Conservation (phyloP, 2,888 invertebrate genomes). For the Napeogenes sylphis region DNA sequence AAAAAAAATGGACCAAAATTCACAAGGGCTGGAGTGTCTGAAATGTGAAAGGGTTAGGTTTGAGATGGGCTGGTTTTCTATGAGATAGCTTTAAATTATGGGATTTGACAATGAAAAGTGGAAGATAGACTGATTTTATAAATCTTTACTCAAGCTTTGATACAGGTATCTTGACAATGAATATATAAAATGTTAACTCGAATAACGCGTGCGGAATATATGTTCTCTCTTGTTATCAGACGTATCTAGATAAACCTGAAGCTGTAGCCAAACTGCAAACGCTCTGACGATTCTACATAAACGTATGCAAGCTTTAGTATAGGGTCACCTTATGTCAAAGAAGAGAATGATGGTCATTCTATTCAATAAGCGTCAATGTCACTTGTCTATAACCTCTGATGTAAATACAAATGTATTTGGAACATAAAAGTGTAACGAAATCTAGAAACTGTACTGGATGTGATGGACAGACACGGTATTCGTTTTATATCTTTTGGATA, state of each 20-base stretch:
- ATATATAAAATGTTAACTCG: slow-evolving; percentile 41
- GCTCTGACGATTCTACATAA: no score
- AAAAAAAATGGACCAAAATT: slow-evolving; percentile 61
- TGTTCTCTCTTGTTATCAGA: slow-evolving; percentile 6
- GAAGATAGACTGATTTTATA: slow-evolving; percentile 72
- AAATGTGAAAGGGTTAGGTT: slow-evolving; percentile 39
- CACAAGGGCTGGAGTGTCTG: slow-evolving; percentile 48
- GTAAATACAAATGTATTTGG: no score
- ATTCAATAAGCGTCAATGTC: no score
- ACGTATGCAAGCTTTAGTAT: no score
- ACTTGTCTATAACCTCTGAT: no score
- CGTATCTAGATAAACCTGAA: no score
- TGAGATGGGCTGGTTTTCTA: slow-evolving; percentile 55
- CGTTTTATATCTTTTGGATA: slow-evolving; percentile 46
- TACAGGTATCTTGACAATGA: slow-evolving; percentile 68
- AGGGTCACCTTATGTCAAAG: no score
- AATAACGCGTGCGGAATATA: slow-evolving; percentile 21
- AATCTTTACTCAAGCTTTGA: slow-evolving; percentile 67
- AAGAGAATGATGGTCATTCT: no score
- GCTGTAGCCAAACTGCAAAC: no score
- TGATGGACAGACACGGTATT: slow-evolving; percentile 48
- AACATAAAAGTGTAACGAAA: slow-evolving; percentile 14
- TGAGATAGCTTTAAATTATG: slow-evolving; percentile 69
- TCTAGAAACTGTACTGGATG: slow-evolving; percentile 65
- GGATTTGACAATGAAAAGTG: slow-evolving; percentile 59